Evolutionary conservation across 2,113 vertebrate genomes (phyloP).

Genomic region (Gobiocypris rarus): DNA sequence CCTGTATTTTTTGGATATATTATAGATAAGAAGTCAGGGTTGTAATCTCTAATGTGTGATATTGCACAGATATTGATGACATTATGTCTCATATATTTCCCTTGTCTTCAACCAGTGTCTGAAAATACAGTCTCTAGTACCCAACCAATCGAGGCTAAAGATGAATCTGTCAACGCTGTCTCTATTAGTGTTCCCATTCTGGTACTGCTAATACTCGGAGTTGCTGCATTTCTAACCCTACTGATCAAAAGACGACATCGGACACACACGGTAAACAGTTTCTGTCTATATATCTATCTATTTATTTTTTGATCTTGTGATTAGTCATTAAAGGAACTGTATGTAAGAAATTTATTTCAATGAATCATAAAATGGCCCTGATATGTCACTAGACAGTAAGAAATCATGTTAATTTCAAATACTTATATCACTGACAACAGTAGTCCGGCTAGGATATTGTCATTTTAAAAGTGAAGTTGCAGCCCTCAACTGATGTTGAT

Average conservation of each 20-base stretch:
- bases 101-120: background rate
- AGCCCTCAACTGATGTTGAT: too few species aligned
- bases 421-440: too few species aligned
- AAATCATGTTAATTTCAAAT: too few species aligned
- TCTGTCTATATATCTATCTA: background rate
- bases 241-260: constrained; percentile 2
- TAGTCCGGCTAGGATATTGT: too few species aligned
- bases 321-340: too few species aligned
- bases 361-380: too few species aligned
- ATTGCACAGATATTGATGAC: background rate
- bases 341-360: too few species aligned
- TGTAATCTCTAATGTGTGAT: background rate
- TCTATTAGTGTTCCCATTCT: constrained; percentile 21
- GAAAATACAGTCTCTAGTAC: background rate
- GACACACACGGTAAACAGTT: background rate
- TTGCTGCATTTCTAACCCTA: background rate
- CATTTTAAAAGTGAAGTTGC: too few species aligned
- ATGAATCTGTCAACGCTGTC: background rate
- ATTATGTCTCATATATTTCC: background rate
- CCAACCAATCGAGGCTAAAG: too few species aligned
- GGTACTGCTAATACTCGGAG: background rate
- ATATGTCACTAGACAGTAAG: too few species aligned
- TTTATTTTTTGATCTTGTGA: background rate
- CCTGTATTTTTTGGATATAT: background rate
- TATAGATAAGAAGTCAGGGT: background rate